A percentile compares a stretch with the other conserved stretches of the same genome.
Evolutionary conservation across 2,113 vertebrate genomes (phyloP).

Genomic region (Silurus asotus): DNA sequence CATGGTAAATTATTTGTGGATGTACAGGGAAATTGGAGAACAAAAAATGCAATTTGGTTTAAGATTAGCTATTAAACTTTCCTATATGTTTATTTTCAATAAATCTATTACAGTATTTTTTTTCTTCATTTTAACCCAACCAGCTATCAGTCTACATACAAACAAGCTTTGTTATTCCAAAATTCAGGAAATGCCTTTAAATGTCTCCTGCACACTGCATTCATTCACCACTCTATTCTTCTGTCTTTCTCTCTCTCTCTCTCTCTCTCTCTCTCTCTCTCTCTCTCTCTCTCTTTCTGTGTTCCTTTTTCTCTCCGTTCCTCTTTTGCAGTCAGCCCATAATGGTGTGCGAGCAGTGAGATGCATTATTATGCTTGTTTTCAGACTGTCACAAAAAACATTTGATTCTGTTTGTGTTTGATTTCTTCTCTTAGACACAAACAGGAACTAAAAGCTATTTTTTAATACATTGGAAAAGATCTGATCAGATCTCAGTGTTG

Average conservation of each 20-base stretch:
- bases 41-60: background rate
- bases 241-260: background rate
- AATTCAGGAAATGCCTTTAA: constrained; percentile 5
- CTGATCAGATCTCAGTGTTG: no score
- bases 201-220: background rate
- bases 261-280: constrained; percentile 12
- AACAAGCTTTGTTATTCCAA: background rate
- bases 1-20: background rate
- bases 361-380: constrained; percentile 23
- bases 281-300: background rate
- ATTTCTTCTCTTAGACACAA: background rate
- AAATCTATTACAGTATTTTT: background rate
- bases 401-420: background rate
- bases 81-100: background rate
- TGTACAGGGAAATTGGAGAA: background rate
- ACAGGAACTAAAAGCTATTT: background rate
- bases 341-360: background rate
- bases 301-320: background rate
- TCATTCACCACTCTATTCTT: background rate
- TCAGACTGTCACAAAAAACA: background rate
- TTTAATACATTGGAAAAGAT: background rate
- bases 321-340: background rate
- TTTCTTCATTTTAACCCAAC: background rate
- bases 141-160: background rate
- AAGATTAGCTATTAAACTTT: background rate